Evolutionary conservation across 2,797 vertebrate species (phyloP).

Genomic region (Oophaga sylvatica): DNA sequence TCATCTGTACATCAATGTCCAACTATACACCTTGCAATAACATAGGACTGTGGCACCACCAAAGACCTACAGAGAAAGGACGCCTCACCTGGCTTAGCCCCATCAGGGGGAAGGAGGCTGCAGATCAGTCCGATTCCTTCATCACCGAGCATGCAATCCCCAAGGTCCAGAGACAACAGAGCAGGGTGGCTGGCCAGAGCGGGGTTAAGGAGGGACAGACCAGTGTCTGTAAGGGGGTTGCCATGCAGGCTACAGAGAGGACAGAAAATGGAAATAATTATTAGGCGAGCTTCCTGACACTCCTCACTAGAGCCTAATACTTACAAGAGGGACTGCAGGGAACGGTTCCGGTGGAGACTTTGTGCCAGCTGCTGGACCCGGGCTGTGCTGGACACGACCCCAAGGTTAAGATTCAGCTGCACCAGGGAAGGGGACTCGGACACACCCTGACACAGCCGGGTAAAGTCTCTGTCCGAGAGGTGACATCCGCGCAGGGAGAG

Average conservation of each 20-base stretch:
- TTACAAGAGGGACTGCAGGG: constrained; percentile 95
- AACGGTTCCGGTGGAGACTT: constrained; percentile 87
- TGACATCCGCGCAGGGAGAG: constrained; percentile 91
- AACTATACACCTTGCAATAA: not conserved
- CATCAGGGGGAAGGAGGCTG: constrained; percentile 92
- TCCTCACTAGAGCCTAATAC: constrained; percentile 64
- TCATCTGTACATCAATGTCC: constrained; percentile 8
- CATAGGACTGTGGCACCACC: not conserved
- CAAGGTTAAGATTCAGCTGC: constrained; percentile 94
- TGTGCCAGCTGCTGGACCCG: constrained; percentile 88
- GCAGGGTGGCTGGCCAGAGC: constrained; percentile 89
- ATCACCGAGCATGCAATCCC: constrained; percentile 94
- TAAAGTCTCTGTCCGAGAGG: constrained; percentile 91
- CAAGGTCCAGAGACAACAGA: constrained; percentile 90
- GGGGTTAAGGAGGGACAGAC: constrained; percentile 86
- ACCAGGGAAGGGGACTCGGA: constrained; percentile 85
- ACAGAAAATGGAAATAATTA: not conserved
- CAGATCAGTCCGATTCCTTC: constrained; percentile 90
- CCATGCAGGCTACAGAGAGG: constrained; percentile 84
- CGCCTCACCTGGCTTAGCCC: constrained; percentile 90
- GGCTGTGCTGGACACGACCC: constrained; percentile 84
- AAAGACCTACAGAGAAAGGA: not conserved
- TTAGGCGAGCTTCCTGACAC: not conserved
- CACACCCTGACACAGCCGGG: constrained; percentile 86
- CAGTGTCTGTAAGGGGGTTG: constrained; percentile 87